Evolutionary conservation across 1,140 invertebrate species (phyloP), one percentile per base, ranked within the genome.

Genomic region (Macrobrachium rosenbergii): DNA sequence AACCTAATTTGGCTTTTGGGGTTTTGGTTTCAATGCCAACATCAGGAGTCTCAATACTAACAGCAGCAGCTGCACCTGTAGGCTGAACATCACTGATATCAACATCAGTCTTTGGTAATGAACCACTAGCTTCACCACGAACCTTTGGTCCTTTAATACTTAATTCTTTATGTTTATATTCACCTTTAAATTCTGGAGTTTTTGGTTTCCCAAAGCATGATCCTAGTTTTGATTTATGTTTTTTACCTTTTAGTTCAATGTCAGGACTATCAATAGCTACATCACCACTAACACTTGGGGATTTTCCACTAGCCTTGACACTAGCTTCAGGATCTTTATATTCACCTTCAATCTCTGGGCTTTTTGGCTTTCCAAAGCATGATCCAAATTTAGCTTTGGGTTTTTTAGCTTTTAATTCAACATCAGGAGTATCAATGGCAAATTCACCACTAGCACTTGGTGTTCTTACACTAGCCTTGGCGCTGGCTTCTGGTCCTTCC

Each of bases 141-240:
- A 79, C 67, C 5, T 78, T 63, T 58, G 82, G 87, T 60, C 37
- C 17, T 16, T 88, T 67, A 45, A 79, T 64, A 43, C 16, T 79
- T 59, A 77, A 59, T 58, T 80, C 75, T 0, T 45, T 52, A 23
- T 58, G 59, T 64, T 76, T 82, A 63, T 78, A 78, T 82, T 87
- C 73, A 10, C 69, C 86, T 45, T 87, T 79, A n/a, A 67, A 19
- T 45, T n/a, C n/a, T n/a, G n/a, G n/a, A n/a, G n/a, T n/a, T n/a
- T n/a, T n/a, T n/a, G n/a, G n/a, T n/a, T n/a, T n/a, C n/a, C n/a
- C n/a, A n/a, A n/a, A n/a, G n/a, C n/a, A 88, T n/a, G 87, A 88
- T 37, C 81, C 75, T 2, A 88, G 2, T 11, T 80, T 83, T 17
- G 23, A 14, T 23, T 88, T 88, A n/a, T 62, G 64, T 62, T 88